Evolutionary conservation across 2,797 vertebrate species (phyloP).

Genomic region (Dendrocincla tyrannina): DNA sequence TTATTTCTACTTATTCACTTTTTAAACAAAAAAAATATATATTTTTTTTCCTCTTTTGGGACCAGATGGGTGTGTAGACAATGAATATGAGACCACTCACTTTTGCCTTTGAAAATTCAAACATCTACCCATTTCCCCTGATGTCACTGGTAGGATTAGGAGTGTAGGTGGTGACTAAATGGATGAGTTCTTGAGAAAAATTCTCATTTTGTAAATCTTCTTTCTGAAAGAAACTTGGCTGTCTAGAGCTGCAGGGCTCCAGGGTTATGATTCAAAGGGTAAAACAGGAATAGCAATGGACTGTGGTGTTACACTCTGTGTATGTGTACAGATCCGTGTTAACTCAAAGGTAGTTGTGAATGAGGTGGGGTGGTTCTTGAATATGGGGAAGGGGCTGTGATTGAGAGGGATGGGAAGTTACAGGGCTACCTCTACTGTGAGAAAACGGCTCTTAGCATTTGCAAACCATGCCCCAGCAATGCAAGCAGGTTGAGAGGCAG

Average conservation of each 20-base stretch:
- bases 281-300: not conserved
- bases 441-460: not conserved
- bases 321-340: accelerated
- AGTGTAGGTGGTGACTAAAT: constrained; percentile 5
- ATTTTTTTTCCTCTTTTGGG: not conserved
- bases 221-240: constrained; percentile 39
- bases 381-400: not conserved
- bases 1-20: not conserved
- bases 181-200: constrained; percentile 4
- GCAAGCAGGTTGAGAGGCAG: not conserved
- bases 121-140: not conserved
- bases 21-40: not conserved
- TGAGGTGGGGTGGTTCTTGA: not conserved
- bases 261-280: not conserved
- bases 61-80: not conserved
- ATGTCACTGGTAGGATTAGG: constrained; percentile 29
- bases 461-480: not conserved
- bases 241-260: not conserved
- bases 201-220: constrained; percentile 43
- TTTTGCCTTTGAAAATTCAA: not conserved
- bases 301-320: not conserved
- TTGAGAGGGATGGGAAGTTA: not conserved
- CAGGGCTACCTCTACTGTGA: not conserved
- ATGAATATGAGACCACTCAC: not conserved
- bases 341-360: not conserved